These are phyloP conservation scores for Enteromius trimaculatus DNA, from an alignment of 2,797 vertebrate species.

Conservation along the genomic window DNA sequence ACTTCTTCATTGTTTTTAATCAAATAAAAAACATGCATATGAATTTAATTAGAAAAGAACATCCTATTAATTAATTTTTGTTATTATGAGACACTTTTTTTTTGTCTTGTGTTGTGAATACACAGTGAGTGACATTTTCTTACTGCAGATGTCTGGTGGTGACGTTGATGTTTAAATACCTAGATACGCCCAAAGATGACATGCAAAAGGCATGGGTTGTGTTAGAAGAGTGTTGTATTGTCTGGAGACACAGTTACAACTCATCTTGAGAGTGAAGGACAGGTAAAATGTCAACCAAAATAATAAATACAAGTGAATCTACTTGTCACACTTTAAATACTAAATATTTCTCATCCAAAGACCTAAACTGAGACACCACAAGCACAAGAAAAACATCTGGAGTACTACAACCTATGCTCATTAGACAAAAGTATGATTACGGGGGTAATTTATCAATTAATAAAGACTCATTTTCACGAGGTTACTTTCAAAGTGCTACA, in stretches of 20 bases:
- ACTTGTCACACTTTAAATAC: no score
- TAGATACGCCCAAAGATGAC: not conserved
- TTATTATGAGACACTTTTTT: not conserved
- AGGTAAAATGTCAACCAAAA: not conserved
- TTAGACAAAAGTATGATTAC: not conserved
- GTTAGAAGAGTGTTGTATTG: not conserved
- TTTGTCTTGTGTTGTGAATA: constrained; percentile 22
- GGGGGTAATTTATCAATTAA: not conserved
- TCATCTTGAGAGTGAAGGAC: not conserved
- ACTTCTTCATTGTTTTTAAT: constrained; percentile 2
- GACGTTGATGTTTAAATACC: constrained; percentile 24
- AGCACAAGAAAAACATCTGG: not conserved
- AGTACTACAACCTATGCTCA: not conserved
- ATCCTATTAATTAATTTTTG: constrained; percentile 28
- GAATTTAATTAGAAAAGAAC: constrained; percentile 22
- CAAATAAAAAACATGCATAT: constrained; percentile 5
- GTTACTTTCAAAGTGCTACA: not conserved
- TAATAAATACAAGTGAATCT: no score
- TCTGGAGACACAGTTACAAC: not conserved
- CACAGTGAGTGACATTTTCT: not conserved
- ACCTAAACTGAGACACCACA: not conserved
- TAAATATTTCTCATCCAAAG: not conserved
- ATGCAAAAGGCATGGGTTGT: not conserved
- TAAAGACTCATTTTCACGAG: not conserved
- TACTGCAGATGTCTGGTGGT: not conserved